These are phyloP conservation scores for Acanthornis magna DNA, from an alignment of 2,797 vertebrate species.

Conservation along the genomic window DNA sequence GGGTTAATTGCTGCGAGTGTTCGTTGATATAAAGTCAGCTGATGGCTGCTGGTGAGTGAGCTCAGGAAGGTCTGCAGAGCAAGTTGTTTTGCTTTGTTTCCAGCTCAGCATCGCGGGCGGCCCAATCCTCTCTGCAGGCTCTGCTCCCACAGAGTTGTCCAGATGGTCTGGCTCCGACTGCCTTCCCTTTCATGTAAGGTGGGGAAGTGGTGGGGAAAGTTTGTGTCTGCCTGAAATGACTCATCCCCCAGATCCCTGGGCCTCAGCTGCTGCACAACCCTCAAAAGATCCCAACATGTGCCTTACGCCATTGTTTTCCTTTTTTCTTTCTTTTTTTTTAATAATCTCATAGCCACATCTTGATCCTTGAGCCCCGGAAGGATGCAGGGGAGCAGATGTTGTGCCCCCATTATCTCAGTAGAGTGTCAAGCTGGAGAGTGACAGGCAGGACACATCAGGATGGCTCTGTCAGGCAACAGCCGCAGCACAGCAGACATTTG, in stretches of 20 bases:
- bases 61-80: not conserved
- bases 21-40: not conserved
- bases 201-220: conserved; percentile 6
- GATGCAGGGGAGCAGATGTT: not conserved
- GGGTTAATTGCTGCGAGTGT: not conserved
- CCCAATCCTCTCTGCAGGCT: conserved; percentile 28
- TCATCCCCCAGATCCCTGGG: not conserved
- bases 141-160: conserved; percentile 20
- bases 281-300: not conserved
- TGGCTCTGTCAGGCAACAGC: not conserved
- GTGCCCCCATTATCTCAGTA: not conserved
- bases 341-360: not conserved
- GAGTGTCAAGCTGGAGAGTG: not conserved
- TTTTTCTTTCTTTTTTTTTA: not conserved
- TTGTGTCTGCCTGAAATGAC: not conserved
- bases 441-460: not conserved
- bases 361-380: not conserved
- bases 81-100: conserved; percentile 26
- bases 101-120: not conserved
- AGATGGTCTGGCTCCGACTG: conserved; percentile 38
- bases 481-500: not conserved
- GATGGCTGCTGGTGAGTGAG: not conserved
- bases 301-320: not conserved
- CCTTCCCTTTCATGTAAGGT: conserved; percentile 18
- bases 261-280: not conserved